phyloP scores from a whole-genome alignment of 2,888 invertebrate genomes.

The Melitaea athalia region DNA sequence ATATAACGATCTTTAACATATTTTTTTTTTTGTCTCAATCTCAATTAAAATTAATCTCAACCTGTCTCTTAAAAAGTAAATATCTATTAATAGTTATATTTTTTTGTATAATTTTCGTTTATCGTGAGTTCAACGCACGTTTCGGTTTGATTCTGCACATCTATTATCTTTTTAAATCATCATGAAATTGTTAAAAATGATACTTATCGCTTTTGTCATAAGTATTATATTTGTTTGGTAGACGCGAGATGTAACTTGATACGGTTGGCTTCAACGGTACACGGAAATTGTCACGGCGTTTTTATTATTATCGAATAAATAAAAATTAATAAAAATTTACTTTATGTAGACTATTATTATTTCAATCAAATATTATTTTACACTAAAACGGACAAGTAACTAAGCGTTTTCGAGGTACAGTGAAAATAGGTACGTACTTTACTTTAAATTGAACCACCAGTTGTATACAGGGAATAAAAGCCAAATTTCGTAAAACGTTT shows the following conservation, averaged over 20 bases:
- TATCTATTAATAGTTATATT: no score
- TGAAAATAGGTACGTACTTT: no score
- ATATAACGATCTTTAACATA: not conserved
- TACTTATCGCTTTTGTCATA: not conserved
- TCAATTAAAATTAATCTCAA: not conserved
- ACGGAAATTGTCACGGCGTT: slow-evolving; percentile 7
- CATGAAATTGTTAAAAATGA: not conserved
- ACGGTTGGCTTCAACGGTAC: slow-evolving; percentile 12
- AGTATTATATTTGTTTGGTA: slow-evolving; percentile 2
- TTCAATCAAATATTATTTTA: no score
- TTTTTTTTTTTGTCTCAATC: no score
- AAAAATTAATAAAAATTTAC: no score
- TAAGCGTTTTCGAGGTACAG: not conserved
- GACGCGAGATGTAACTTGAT: slow-evolving; percentile 5
- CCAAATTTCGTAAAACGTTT: no score
- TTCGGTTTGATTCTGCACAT: slow-evolving; percentile 28
- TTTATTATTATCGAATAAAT: no score
- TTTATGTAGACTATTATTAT: no score
- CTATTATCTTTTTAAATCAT: slow-evolving; percentile 24
- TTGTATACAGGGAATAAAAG: no score
- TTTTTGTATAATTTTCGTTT: slow-evolving; percentile 5
- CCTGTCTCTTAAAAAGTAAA: not conserved
- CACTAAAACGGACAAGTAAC: no score
- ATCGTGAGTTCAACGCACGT: slow-evolving; percentile 32
- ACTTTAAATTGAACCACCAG: no score